Evolutionary conservation across 2,888 invertebrate species (phyloP).

Genomic region (Globia sparganii): DNA sequence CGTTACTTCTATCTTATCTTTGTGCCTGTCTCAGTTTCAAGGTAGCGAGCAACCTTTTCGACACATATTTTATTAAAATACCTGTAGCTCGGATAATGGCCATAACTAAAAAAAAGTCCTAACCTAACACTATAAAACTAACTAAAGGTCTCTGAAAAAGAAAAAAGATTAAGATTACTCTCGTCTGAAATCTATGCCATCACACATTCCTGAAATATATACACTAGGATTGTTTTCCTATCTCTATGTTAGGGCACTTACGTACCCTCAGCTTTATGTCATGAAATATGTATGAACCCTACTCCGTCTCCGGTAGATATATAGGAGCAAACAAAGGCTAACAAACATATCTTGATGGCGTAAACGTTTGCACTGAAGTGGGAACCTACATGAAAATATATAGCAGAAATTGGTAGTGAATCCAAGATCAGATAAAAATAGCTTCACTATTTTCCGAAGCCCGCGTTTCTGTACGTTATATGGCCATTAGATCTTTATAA

Average conservation of each 20-base stretch:
- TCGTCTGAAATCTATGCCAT: slow-evolving; percentile 47
- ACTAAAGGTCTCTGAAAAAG: slow-evolving; percentile 34
- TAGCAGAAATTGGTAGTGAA: slow-evolving; percentile 18
- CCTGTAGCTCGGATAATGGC: slow-evolving; percentile 20
- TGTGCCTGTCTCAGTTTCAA: slow-evolving; percentile 7
- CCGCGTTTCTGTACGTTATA: background rate
- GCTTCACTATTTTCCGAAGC: slow-evolving; percentile 1
- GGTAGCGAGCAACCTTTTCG: slow-evolving; percentile 16
- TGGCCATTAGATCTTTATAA: background rate
- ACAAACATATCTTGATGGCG: slow-evolving; percentile 53
- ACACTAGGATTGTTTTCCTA: slow-evolving; percentile 50
- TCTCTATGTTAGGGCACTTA: slow-evolving; percentile 49
- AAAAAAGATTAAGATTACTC: slow-evolving; percentile 44
- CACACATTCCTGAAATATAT: slow-evolving; percentile 46
- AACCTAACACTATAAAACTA: slow-evolving; percentile 47
- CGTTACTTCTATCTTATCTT: slow-evolving; percentile 7
- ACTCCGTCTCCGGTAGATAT: slow-evolving; percentile 22
- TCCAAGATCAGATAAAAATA: slow-evolving; percentile 32
- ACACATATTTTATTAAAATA: slow-evolving; percentile 47
- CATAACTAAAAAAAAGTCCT: slow-evolving; percentile 49
- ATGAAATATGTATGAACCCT: slow-evolving; percentile 63
- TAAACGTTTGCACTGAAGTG: slow-evolving; percentile 42
- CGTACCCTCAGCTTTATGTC: slow-evolving; percentile 43
- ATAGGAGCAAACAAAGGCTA: slow-evolving; percentile 39
- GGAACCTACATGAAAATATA: slow-evolving; percentile 14